Conservation (phyloP, 23 tunicate species). For the Clavelina lepadiformis region DNA sequence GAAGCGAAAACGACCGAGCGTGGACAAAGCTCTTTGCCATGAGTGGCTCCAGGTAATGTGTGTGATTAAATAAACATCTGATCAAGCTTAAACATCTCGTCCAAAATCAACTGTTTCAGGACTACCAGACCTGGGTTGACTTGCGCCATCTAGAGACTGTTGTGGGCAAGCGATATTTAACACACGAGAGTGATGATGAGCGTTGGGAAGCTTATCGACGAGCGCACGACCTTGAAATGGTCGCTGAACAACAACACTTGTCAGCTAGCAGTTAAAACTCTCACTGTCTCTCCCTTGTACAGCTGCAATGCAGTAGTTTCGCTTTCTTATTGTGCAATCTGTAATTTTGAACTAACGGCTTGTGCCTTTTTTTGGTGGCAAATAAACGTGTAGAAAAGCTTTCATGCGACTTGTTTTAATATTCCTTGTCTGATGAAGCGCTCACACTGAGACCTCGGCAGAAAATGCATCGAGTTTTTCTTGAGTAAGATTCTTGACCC, state of each 20-base stretch:
- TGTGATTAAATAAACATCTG: too few relatives aligned
- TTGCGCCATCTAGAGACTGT: conserved; percentile 68
- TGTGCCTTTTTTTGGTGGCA: too few relatives aligned
- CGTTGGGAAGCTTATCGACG: conserved; percentile 72
- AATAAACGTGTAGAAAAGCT: conserved; percentile 4
- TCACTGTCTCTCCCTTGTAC: too few relatives aligned
- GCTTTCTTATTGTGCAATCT: too few relatives aligned
- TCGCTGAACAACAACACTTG: too few relatives aligned
- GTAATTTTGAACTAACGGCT: too few relatives aligned
- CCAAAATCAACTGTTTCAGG: conserved; percentile 23
- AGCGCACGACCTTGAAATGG: conserved; percentile 34
- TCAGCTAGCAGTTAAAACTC: too few relatives aligned
- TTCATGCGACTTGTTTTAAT: conserved; percentile 74
- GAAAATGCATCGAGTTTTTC: conserved; percentile 78
- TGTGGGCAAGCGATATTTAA: conserved; percentile 67
- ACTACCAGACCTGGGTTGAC: conserved; percentile 82
- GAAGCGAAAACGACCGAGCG: conserved; percentile 84
- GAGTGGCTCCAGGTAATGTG: conserved; percentile 93
- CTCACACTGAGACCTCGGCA: conserved; percentile 90
- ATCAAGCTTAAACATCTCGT: too few relatives aligned
- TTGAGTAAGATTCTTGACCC: conserved; percentile 65
- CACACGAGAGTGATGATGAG: conserved; percentile 92
- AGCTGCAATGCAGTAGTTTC: too few relatives aligned
- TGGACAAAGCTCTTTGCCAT: conserved; percentile 85
- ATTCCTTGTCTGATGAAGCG: conserved; percentile 89